A percentile compares a stretch with the other conserved stretches of the same genome.
phyloP scores from a whole-genome alignment of 2,888 invertebrate species.

The Stenchaetothrips biformis region DNA sequence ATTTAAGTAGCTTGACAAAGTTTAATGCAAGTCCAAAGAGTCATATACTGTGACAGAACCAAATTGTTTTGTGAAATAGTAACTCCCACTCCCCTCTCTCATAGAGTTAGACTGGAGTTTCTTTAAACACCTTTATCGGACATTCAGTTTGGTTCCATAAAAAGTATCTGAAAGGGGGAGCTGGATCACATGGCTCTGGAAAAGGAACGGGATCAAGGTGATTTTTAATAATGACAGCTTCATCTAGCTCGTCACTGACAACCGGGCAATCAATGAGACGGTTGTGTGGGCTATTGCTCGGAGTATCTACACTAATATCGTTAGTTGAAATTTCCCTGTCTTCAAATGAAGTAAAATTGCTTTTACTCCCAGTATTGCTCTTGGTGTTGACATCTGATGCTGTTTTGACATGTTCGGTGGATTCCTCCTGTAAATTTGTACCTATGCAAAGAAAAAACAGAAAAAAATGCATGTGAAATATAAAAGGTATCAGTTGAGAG shows the following conservation, averaged over 20 bases:
- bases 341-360: background rate
- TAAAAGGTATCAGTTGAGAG: background rate
- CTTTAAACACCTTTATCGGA: conserved; percentile 47
- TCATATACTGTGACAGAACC: no score
- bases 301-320: no score
- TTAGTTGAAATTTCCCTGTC: no score
- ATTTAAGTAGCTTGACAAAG: no score
- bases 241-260: background rate
- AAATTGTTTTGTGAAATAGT: no score
- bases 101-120: conserved; percentile 45
- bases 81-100: background rate
- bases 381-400: background rate
- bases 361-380: background rate
- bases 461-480: background rate
- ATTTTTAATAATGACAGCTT: conserved; percentile 27
- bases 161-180: conserved; percentile 47
- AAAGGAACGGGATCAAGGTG: conserved; percentile 23
- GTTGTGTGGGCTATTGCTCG: no score
- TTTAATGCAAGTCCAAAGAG: no score
- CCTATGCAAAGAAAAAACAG: background rate
- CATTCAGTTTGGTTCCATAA: conserved; percentile 47
- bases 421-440: background rate
- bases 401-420: background rate
- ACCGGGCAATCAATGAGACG: no score
- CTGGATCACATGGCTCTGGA: conserved; percentile 39